Base-by-base conservation (phyloP, 2,888 invertebrate genomes). In the Taphrorychus bicolor region DNA sequence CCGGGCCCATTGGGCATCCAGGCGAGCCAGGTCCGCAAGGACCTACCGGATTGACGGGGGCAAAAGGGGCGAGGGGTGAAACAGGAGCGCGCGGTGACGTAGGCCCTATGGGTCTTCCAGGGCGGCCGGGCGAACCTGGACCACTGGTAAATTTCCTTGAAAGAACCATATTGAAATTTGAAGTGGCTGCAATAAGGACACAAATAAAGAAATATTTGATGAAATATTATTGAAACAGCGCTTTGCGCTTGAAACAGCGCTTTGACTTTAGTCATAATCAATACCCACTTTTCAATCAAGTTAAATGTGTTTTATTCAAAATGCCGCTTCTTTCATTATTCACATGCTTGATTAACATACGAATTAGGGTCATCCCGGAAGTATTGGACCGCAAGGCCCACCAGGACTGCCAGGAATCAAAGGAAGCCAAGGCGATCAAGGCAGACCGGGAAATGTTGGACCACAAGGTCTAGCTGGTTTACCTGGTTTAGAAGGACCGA, bases 21-120 rank as follows among this genome's bases (percentile, higher is more conserved):
- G 91, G 91, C 59, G 89, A 89, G 71, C 77, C 82, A 32, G 92
- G 92, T 1, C 81, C 84, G 5, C 85, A 85, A 70, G 91, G 91
- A 5, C 78, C 84, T 42, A 81, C 84, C 48, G 89, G 89, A 18
- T 80, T 89, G 69, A 83, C 86, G 5, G 93, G 94, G 23, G 84
- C 87, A 1, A 93, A 93, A 78, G 93, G 93, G 17, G 86, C 86
- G 5, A 84, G 92, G 69, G 93, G 93, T 17, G 92, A 92, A 80
- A 83, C 88, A 45, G 94, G 94, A 5, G 81, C 85, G n/a, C 86
- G 91, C 79, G 93, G 93, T 59, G 92, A 93, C 74, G 77, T 84
- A 24, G 93, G 93, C 18, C 83, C 89, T 60, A 86, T 87, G 81
- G 93, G 93, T n/a, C 85, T 90, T 19, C 90, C 91, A 5, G 94